These are phyloP conservation scores for Protodeltote pygarga DNA, from an alignment of 2,888 invertebrate genomes.

Conservation along the genomic window DNA sequence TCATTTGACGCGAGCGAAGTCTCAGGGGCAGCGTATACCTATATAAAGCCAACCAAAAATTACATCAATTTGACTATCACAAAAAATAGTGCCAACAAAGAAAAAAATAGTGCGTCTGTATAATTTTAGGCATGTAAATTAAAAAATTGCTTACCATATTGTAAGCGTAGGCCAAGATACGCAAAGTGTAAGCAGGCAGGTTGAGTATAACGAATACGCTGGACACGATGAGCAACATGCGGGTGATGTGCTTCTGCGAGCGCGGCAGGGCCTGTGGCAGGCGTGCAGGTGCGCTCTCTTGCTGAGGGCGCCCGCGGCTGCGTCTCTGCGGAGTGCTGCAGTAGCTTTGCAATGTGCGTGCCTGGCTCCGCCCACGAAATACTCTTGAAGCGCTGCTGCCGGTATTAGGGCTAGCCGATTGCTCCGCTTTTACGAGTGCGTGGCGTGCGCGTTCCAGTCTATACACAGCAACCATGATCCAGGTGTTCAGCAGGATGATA, in stretches of 20 bases:
- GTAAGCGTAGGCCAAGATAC: slow-evolving; percentile 88
- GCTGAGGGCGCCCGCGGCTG: slow-evolving; percentile 53
- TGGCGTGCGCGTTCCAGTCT: slow-evolving; percentile 82
- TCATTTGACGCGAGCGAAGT: too few relatives aligned
- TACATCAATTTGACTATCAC: too few relatives aligned
- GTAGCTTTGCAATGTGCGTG: too few relatives aligned
- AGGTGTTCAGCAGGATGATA: slow-evolving; percentile 90
- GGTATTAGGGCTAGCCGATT: slow-evolving; percentile 7
- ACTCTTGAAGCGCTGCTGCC: too few relatives aligned
- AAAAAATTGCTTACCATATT: slow-evolving; percentile 78
- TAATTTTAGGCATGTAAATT: too few relatives aligned
- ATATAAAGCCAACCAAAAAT: too few relatives aligned
- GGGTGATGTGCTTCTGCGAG: slow-evolving; percentile 91
- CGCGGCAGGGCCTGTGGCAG: slow-evolving; percentile 67
- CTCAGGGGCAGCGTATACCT: too few relatives aligned
- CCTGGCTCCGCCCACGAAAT: too few relatives aligned
- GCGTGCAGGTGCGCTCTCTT: too few relatives aligned
- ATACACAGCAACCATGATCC: slow-evolving; percentile 90
- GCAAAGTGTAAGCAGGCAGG: slow-evolving; percentile 91
- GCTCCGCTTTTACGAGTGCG: slow-evolving; percentile 61
- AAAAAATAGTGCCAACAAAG: too few relatives aligned
- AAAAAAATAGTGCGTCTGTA: too few relatives aligned
- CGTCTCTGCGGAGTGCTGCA: too few relatives aligned
- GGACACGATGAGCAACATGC: slow-evolving; percentile 94
- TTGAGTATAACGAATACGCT: slow-evolving; percentile 92